A percentile compares a stretch with the other conserved stretches of the same genome.
phyloP scores from a whole-genome alignment of 2,113 vertebrate species.

The Sylvietta virens region DNA sequence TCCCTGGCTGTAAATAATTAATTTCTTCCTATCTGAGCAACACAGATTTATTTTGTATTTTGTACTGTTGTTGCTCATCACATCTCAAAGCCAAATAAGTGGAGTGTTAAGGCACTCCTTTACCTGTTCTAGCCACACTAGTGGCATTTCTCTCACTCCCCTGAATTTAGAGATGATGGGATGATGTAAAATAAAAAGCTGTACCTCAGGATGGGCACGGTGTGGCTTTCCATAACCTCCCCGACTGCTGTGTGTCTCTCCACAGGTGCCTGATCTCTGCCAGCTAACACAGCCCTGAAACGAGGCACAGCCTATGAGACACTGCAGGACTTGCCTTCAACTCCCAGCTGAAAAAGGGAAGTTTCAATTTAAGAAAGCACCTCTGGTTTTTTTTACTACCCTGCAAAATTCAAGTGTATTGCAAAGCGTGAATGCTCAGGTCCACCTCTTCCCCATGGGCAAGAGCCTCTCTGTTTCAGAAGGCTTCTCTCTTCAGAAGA shows the following conservation, averaged over 20 bases:
- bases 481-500: slow-evolving; percentile 43
- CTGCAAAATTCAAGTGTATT: slow-evolving; percentile 1
- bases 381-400: neutral
- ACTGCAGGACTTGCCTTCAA: slow-evolving; percentile 48
- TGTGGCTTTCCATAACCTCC: slow-evolving; percentile 3
- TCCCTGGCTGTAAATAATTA: neutral
- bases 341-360: slow-evolving; percentile 38
- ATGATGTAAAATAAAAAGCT: neutral
- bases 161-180: neutral
- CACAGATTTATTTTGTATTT: neutral
- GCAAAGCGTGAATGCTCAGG: slow-evolving; percentile 2
- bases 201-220: neutral
- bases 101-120: neutral
- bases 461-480: slow-evolving; percentile 8
- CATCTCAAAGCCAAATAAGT: neutral
- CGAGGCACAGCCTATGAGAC: slow-evolving; percentile 57
- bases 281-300: slow-evolving; percentile 66
- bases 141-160: neutral
- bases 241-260: slow-evolving; percentile 41
- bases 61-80: neutral
- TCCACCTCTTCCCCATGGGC: neutral
- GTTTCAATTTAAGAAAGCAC: slow-evolving; percentile 12
- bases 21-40: neutral
- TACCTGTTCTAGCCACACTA: neutral
- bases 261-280: slow-evolving; percentile 71